phyloP scores from a whole-genome alignment of 2,113 vertebrate genomes.

The Scomber scombrus region DNA sequence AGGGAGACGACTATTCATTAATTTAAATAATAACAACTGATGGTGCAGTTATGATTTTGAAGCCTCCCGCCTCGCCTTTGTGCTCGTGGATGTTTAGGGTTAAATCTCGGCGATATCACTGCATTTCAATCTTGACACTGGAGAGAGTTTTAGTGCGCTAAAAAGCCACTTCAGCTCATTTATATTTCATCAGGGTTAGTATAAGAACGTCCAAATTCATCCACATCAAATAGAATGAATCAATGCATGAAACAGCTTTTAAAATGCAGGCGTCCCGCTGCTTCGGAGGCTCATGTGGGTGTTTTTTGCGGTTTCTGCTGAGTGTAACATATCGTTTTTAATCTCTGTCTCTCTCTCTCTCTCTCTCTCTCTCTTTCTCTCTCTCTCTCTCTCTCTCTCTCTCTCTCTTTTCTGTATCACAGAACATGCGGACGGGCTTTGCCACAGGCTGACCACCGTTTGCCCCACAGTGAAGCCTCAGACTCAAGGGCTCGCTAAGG shows the following conservation, averaged over 20 bases:
- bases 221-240: constrained; percentile 46
- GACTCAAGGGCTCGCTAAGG: constrained; percentile 97
- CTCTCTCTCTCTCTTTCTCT: no score
- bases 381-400: constrained; percentile 20
- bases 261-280: constrained; percentile 11
- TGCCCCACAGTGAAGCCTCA: constrained; percentile 99
- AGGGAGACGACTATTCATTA: constrained; percentile 50
- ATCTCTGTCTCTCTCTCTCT: constrained; percentile 22
- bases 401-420: constrained; percentile 16
- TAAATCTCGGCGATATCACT: constrained; percentile 50
- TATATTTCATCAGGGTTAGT: constrained; percentile 57
- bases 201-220: constrained; percentile 44
- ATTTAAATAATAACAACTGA: constrained; percentile 61
- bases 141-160: constrained; percentile 34
- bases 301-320: background rate
- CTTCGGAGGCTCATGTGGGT: constrained; percentile 16
- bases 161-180: constrained; percentile 59
- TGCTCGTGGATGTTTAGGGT: constrained; percentile 46
- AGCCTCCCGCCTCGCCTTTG: background rate
- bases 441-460: constrained; percentile 95
- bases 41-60: constrained; percentile 40
- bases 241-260: constrained; percentile 40
- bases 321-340: constrained; percentile 23
- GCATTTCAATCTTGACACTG: constrained; percentile 31
- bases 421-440: constrained; percentile 98